Evolutionary conservation across 1,140 invertebrate species (phyloP).

Genomic region (Drosophila ficusphila): DNA sequence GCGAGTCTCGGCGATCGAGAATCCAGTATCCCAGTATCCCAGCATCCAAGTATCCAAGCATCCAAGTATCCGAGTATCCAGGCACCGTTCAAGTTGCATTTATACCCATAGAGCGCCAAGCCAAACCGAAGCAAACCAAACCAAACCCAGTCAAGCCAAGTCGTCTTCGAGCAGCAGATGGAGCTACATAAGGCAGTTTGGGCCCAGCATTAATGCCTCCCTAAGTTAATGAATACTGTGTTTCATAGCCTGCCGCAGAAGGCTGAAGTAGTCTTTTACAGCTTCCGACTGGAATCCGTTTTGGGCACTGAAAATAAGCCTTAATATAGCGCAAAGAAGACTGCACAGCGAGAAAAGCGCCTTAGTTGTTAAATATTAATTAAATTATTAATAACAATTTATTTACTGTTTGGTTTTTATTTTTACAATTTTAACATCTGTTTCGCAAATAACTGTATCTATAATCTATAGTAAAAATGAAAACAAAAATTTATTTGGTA

Average conservation of each 20-base stretch:
- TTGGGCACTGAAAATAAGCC: slow-evolving; percentile 44
- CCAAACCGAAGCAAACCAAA: too few species aligned
- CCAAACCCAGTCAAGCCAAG: slow-evolving; percentile 3
- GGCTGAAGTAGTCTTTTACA: slow-evolving; percentile 66
- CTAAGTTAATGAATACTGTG: slow-evolving; percentile 82
- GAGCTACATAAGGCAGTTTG: slow-evolving; percentile 46
- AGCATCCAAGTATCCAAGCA: slow-evolving; percentile 1
- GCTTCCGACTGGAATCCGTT: slow-evolving; percentile 81
- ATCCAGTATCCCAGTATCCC: neutral
- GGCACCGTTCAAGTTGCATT: slow-evolving; percentile 46
- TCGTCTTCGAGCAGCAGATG: slow-evolving; percentile 9
- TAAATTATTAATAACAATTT: too few species aligned
- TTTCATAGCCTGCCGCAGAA: slow-evolving; percentile 76
- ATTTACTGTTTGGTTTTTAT: neutral
- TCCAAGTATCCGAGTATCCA: slow-evolving; percentile 4
- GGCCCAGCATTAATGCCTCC: slow-evolving; percentile 70
- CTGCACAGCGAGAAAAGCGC: slow-evolving; percentile 1
- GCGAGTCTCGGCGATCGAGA: neutral
- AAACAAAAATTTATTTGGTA: too few species aligned
- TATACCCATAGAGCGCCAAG: slow-evolving; percentile 28
- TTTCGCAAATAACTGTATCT: too few species aligned
- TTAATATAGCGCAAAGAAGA: slow-evolving; percentile 33
- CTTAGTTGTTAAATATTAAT: neutral
- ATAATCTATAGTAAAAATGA: too few species aligned
- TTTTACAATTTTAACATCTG: neutral